Evolutionary conservation across 1,140 invertebrate genomes (phyloP), one percentile per base, ranked within the genome.

Genomic region (Lepidurus packardi): DNA sequence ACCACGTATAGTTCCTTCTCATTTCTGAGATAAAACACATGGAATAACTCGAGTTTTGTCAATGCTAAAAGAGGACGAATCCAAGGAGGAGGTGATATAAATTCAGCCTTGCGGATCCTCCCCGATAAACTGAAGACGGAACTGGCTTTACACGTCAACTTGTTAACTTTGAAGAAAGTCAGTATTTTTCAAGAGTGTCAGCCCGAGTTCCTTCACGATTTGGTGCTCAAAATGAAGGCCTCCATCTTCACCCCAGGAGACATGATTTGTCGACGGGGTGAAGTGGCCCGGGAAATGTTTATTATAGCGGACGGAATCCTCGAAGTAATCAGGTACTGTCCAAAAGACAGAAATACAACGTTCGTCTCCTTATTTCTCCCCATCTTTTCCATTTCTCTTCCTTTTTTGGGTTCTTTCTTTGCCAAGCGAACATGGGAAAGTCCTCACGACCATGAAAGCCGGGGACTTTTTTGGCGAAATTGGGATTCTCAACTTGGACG

Each of bases 401-500:
- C n/a, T n/a, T n/a, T n/a, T n/a, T n/a, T n/a, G n/a, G n/a, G n/a
- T n/a, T n/a, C n/a, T 0, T 41, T 6, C 11, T 7, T 7, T 7
- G 24, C 4, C 41, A 82, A 98, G 95, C 83, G 96, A 98, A 85
- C 93, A 91, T 44, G 95, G 95, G 3, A 90, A 93, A 83, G 94
- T 98, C 0, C 86, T 98, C 10, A 97, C 96, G 0, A 95, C 94
- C 74, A 98, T 98, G 95, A 94, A 96, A 83, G 94, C 96, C 13
- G 96, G 96, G 0, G 96, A 98, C 85, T 98, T 98, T 86, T 98
- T 98, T 83, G 96, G 96, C 7, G 96, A 98, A 87, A 98, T 98
- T 82, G 96, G 96, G 45, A 98, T 98, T 81, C 88, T 98, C 0
- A 98, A 98, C 85, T 87, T 98, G 44, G 95, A 98, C 84, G 96